Percentiles rank a stretch among this genome's conserved stretches.
Evolutionary conservation across 2,113 vertebrate species (phyloP).

Genomic region (Halcyon malimbica): DNA sequence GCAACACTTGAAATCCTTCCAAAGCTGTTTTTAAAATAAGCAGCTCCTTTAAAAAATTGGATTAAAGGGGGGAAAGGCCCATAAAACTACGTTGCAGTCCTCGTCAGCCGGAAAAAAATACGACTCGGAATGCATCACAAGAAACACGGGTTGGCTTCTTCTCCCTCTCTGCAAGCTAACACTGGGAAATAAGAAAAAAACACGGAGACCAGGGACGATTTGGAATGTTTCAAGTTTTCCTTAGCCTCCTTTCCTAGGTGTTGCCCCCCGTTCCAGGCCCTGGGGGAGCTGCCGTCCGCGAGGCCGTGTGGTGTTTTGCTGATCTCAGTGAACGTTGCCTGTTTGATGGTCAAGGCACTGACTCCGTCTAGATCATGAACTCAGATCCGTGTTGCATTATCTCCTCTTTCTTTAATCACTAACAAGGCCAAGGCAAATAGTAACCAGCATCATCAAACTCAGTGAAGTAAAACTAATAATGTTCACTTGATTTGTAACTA

Average conservation of each 20-base stretch:
- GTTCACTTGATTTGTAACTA: constrained; percentile 74
- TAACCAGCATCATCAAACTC: constrained; percentile 52
- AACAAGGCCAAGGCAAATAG: constrained; percentile 75
- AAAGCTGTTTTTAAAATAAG: constrained; percentile 45
- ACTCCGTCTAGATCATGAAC: constrained; percentile 43
- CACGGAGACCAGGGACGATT: neutral
- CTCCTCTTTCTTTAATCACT: constrained; percentile 67
- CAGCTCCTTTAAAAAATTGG: constrained; percentile 7
- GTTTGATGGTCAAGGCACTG: constrained; percentile 62
- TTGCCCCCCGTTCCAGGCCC: neutral
- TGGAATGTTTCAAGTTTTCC: neutral
- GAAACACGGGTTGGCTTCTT: neutral
- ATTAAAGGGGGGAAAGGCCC: neutral
- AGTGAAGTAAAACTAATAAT: constrained; percentile 71
- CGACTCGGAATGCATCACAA: neutral
- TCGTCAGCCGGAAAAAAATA: neutral
- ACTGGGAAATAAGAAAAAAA: neutral
- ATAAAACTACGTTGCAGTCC: neutral
- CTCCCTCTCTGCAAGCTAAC: neutral
- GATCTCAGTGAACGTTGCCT: neutral
- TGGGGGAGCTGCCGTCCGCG: neutral
- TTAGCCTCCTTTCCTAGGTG: neutral
- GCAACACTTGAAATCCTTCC: constrained; percentile 33
- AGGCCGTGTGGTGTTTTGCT: neutral
- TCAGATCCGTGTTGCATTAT: constrained; percentile 6